Evolutionary conservation across 2,113 vertebrate genomes (phyloP), one percentile per base, ranked within the genome.

Genomic region (Centropristis striata): DNA sequence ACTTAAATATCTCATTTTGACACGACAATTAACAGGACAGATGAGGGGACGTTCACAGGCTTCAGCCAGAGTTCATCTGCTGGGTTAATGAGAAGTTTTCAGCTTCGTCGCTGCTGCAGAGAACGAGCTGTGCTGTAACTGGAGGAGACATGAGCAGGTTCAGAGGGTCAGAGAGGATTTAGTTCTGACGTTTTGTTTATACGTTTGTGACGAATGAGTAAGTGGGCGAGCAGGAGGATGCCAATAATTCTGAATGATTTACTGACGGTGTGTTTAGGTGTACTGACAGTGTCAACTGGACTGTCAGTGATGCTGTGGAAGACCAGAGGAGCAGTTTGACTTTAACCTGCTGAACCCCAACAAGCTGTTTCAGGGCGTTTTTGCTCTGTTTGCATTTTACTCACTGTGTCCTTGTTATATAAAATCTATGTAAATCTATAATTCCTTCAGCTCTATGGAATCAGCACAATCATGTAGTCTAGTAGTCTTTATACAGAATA

Each of bases 161-260:
- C 74, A 42, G 46, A 37, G 4, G n/a, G 44, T 64, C 67, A 5
- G 20, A 13, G 47, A 58, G 50, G 58, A 59, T n/a, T 65, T n/a
- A 7, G 8, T 8, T 70, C 55, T 44, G 46, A 61, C 20, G 6
- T n/a, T 9, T 58, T 1, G 5, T 60, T 50, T 32, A 11, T 44
- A 12, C 15, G 8, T 9, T 18, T 16, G 65, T 76, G 67, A 70
- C 15, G 4, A n/a, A 51, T 28, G 74, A 28, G 10, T 32, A 28
- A 1, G 44, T 1, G 3, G 14, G 4, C 0, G 28, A 67, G 63
- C 68, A 9, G 12, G 1, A 32, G 32, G 50, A 28, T 13, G 51
- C 53, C 71, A 18, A 51, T 74, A 36, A 50, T 32, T 68, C 70
- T 28, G 70, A 63, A 9, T 46, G 70, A 84, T 68, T 54, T 15